phyloP scores from a whole-genome alignment of 1,140 invertebrate genomes.

The Conus ventricosus region DNA sequence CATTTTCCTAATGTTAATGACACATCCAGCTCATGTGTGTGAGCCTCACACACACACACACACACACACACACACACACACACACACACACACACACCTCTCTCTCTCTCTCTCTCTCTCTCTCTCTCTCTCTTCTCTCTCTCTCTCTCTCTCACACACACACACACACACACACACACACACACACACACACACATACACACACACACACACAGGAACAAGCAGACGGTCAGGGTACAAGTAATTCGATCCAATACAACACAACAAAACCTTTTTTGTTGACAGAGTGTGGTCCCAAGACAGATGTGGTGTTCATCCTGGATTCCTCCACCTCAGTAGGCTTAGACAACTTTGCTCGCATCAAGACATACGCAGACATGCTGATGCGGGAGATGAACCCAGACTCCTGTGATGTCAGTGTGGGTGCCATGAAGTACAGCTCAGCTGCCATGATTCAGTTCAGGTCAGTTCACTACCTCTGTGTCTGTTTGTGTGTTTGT shows the following conservation, averaged over 20 bases:
- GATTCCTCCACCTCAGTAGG: constrained; percentile 70
- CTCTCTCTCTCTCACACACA: too few relatives aligned
- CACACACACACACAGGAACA: too few relatives aligned
- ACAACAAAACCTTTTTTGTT: background rate
- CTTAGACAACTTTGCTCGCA: constrained; percentile 55
- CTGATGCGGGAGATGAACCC: constrained; percentile 63
- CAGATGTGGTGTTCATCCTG: constrained; percentile 71
- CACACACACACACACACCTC: too few relatives aligned
- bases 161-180: too few relatives aligned
- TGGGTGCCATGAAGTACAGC: constrained; percentile 70
- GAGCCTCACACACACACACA: too few relatives aligned
- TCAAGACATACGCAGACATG: constrained; percentile 65
- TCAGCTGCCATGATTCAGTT: constrained; percentile 67
- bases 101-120: background rate
- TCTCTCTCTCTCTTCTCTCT: background rate
- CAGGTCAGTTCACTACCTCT: constrained; percentile 39
- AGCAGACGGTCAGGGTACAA: too few relatives aligned
- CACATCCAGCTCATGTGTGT: too few relatives aligned
- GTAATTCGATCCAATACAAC: background rate
- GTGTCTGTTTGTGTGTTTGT: background rate
- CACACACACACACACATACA: too few relatives aligned
- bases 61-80: too few relatives aligned
- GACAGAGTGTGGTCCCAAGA: constrained; percentile 62
- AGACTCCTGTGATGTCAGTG: constrained; percentile 60
- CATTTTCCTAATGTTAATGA: too few relatives aligned